Conservation (phyloP, 2,888 invertebrate species). For the Iselma pallidipennis region DNA sequence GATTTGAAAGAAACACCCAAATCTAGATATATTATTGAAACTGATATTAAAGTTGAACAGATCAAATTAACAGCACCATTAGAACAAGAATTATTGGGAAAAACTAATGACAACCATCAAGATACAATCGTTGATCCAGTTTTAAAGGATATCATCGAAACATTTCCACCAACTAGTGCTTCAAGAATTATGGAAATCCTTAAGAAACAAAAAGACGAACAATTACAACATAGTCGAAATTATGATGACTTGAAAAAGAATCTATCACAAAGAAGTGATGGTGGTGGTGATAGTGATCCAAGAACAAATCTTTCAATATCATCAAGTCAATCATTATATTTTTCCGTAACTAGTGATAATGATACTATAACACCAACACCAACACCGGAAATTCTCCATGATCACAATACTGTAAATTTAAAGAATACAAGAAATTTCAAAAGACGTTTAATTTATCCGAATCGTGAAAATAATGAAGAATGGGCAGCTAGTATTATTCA, state of each 20-base stretch:
- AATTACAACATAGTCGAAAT: slow-evolving; percentile 24
- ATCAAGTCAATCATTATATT: slow-evolving; percentile 41
- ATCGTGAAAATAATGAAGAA: slow-evolving; percentile 44
- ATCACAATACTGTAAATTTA: neutral
- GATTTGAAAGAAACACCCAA: slow-evolving; percentile 7
- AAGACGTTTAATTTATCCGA: neutral
- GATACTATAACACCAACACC: slow-evolving; percentile 3
- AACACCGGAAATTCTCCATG: neutral
- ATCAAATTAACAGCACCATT: slow-evolving; percentile 36
- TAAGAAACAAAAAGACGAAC: slow-evolving; percentile 39
- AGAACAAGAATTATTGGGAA: neutral
- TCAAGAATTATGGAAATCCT: slow-evolving; percentile 43
- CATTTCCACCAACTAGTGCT: slow-evolving; percentile 24
- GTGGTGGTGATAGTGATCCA: neutral
- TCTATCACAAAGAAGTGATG: neutral
- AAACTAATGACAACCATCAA: neutral
- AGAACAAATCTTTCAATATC: slow-evolving; percentile 30
- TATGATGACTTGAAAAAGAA: slow-evolving; percentile 16
- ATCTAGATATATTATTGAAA: slow-evolving; percentile 38
- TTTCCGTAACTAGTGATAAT: slow-evolving; percentile 26
- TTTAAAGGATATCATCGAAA: slow-evolving; percentile 35
- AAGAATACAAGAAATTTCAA: neutral
- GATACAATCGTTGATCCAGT: slow-evolving; percentile 27
- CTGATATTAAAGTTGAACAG: slow-evolving; percentile 44
- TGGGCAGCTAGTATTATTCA: slow-evolving; percentile 70